These are phyloP conservation scores for Eupsittula cactorum DNA, from an alignment of 2,113 vertebrate genomes.

Conservation along the genomic window DNA sequence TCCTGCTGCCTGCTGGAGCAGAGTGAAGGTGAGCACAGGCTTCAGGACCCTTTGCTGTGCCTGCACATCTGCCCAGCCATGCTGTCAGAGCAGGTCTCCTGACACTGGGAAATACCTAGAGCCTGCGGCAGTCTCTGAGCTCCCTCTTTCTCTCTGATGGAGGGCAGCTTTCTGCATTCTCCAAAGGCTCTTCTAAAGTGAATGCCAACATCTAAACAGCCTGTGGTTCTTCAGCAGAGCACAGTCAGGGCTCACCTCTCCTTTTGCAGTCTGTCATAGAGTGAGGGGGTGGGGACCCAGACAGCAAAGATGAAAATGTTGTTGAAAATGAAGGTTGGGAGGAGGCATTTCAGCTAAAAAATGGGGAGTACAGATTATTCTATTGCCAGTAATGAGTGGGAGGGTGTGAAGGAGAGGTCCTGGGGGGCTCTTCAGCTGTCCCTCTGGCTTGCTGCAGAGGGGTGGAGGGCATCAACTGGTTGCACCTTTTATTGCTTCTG, in stretches of 20 bases:
- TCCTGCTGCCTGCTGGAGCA: background rate
- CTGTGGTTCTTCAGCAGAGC: background rate
- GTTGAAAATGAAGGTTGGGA: background rate
- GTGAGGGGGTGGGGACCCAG: background rate
- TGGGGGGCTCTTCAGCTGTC: background rate
- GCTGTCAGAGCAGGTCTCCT: background rate
- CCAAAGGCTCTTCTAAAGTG: background rate
- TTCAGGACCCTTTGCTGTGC: background rate
- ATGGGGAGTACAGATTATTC: background rate
- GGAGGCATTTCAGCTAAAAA: background rate
- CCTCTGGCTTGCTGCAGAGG: background rate
- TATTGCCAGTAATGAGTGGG: background rate
- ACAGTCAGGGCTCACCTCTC: background rate
- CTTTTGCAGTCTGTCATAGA: background rate
- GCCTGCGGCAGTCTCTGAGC: fast-evolving
- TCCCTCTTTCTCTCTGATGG: background rate
- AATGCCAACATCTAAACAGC: background rate
- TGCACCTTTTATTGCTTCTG: background rate
- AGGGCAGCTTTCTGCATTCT: background rate
- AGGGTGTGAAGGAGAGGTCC: background rate
- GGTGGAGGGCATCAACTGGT: fast-evolving
- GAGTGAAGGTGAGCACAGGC: background rate
- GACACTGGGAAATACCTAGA: background rate
- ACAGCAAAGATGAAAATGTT: background rate
- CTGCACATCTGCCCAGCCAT: background rate